Base-by-base conservation (phyloP, 2,113 vertebrate genomes). In the Nothoprocta perdicaria region DNA sequence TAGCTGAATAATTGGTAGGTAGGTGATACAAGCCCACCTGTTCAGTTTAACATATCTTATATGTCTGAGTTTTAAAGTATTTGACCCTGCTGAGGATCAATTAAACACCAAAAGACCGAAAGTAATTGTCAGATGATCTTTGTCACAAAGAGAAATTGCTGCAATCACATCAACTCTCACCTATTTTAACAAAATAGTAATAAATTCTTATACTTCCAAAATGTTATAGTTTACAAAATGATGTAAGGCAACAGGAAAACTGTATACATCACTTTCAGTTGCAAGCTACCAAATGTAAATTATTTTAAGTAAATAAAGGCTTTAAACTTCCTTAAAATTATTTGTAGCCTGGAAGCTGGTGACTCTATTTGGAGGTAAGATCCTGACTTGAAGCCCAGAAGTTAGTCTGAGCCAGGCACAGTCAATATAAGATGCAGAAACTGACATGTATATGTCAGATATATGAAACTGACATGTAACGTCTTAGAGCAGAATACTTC, bases 211-310 rank as follows among this genome's bases (percentile, higher is more conserved):
- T 81, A 53, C 23, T 24, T 55, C 58, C 62, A 82, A 80, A 79
- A 50, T 41, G 1, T 73, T 26, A 45, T 76, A 41, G 16, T 52
- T 46, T 43, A 29, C 31, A 55, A 80, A 84, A 46, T 79, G 6
- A 14, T 27, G 0, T 29, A 26, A 76, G 29, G 17, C 75, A 48
- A 46, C 13, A 16, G 27, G 35, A 78, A n/a, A 52, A 35, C 33
- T 78, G 31, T 62, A 31, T 19, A 35, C 62, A 72, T 48, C 27
- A 15, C n/a, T 80, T 83, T 61, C 40, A 61, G 23, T 21, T 13
- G 5, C 2, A 40, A 16, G 2, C 18, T 26, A 13, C 23, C 40
- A 60, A 72, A 50, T 0, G 0, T 50, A 46, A 71, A 12, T 8
- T 52, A 71, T 19, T 71, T 38, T 19, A 73, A 77, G 21, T 55